These are phyloP conservation scores for Condylura cristata DNA, from an alignment of 2,113 vertebrate genomes.

Conservation along the genomic window DNA sequence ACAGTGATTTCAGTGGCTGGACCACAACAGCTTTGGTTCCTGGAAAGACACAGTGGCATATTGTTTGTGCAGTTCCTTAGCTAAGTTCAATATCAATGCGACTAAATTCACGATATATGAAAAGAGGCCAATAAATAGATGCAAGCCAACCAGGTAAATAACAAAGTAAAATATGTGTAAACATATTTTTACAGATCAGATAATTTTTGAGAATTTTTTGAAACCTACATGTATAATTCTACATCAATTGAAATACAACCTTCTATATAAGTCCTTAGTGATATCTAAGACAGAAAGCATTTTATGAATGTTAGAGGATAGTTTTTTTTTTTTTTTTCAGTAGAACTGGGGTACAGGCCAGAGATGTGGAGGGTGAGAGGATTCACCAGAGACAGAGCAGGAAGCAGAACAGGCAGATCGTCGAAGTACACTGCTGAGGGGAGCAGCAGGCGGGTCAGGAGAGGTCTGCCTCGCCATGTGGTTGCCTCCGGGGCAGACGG, in stretches of 20 bases:
- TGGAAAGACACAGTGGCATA: fast-evolving
- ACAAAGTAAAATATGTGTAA: not conserved
- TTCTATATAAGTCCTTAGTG: not conserved
- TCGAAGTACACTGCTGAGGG: too few species aligned
- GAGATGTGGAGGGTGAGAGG: too few species aligned
- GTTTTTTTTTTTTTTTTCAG: too few species aligned
- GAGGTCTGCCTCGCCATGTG: too few species aligned
- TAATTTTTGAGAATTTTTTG: not conserved
- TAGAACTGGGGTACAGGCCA: too few species aligned
- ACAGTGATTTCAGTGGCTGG: not conserved
- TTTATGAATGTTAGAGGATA: not conserved
- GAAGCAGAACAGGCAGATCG: too few species aligned
- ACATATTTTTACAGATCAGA: not conserved
- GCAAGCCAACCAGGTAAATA: not conserved
- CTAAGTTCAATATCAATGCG: not conserved
- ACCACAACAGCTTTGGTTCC: not conserved
- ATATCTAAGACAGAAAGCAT: not conserved
- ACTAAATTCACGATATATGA: not conserved
- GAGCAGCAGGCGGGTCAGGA: too few species aligned
- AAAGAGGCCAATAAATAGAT: not conserved
- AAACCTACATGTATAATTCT: not conserved
- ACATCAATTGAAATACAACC: not conserved
- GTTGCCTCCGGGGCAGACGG: too few species aligned
- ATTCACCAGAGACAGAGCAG: too few species aligned
- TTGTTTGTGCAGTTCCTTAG: not conserved